A percentile compares a stretch with the other conserved stretches of the same genome.
Evolutionary conservation across 2,888 invertebrate genomes (phyloP).

Genomic region (Pheosia tremula): DNA sequence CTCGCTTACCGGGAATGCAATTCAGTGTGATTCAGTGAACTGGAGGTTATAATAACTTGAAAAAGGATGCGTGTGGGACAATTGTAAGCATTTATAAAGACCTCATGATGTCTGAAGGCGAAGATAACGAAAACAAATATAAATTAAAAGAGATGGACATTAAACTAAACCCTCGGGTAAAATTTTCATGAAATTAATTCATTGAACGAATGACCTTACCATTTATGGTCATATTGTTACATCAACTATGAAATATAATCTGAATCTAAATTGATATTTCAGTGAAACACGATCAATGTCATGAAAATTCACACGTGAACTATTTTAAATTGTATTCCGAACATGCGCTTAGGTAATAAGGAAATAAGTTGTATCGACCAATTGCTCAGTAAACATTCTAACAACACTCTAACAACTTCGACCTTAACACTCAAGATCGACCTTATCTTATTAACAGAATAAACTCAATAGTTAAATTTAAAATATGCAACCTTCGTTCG

Average conservation of each 20-base stretch:
- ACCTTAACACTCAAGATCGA: not conserved
- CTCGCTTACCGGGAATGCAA: not conserved
- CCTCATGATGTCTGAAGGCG: constrained; percentile 11
- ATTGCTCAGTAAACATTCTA: not conserved
- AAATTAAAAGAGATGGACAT: too few relatives aligned
- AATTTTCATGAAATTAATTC: too few relatives aligned
- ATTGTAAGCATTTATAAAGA: constrained; percentile 23
- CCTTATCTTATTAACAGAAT: not conserved
- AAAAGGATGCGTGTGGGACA: not conserved
- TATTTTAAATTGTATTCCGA: not conserved
- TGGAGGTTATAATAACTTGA: not conserved
- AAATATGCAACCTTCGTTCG: not conserved
- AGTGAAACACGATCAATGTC: too few relatives aligned
- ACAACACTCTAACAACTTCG: not conserved
- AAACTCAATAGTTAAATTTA: not conserved
- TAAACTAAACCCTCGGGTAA: too few relatives aligned
- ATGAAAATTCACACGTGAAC: not conserved
- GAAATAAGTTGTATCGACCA: not conserved
- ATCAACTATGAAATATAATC: too few relatives aligned
- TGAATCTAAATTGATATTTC: too few relatives aligned
- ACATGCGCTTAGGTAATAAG: not conserved
- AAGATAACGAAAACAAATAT: too few relatives aligned
- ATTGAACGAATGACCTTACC: too few relatives aligned
- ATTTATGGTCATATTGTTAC: too few relatives aligned
- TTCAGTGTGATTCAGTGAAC: not conserved